A percentile compares a stretch with the other conserved stretches of the same genome.
Conservation (phyloP, 2,888 invertebrate genomes). For the Acleris holmiana region DNA sequence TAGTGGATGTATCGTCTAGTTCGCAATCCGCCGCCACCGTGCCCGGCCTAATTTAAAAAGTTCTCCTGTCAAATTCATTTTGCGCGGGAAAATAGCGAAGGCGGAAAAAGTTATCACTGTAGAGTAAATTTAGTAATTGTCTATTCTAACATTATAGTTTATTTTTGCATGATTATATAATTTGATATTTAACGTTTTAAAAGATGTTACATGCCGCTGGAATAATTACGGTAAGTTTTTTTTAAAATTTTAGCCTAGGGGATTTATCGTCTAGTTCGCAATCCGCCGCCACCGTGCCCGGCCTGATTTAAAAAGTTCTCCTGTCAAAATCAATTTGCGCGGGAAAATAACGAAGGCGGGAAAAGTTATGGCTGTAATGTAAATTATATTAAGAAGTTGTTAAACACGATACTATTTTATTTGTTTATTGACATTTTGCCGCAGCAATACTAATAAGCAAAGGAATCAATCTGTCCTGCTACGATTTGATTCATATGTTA, state of each 20-base stretch:
- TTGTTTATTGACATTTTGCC: no score
- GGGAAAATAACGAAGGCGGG: constrained; percentile 10
- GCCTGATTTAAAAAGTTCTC: constrained; percentile 1
- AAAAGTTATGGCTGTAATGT: background rate
- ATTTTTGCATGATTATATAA: background rate
- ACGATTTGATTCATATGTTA: no score
- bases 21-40: constrained; percentile 12
- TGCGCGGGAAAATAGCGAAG: constrained; percentile 18
- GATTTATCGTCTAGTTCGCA: no score
- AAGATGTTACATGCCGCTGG: constrained; percentile 11
- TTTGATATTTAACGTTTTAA: background rate
- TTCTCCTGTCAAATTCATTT: constrained; percentile 19
- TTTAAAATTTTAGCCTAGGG: no score
- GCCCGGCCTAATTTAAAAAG: constrained; percentile 32
- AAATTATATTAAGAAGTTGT: no score
- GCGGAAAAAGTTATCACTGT: background rate
- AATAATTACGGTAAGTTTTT: constrained; percentile 22
- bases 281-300: no score
- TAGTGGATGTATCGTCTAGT: constrained; percentile 24
- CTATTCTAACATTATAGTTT: background rate
- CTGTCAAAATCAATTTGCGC: constrained; percentile 19
- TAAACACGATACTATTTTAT: background rate
- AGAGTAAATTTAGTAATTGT: no score
- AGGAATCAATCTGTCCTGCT: no score
- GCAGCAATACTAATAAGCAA: no score